Evolutionary conservation across 2,888 invertebrate genomes (phyloP).

Genomic region (Resseliella maxima): DNA sequence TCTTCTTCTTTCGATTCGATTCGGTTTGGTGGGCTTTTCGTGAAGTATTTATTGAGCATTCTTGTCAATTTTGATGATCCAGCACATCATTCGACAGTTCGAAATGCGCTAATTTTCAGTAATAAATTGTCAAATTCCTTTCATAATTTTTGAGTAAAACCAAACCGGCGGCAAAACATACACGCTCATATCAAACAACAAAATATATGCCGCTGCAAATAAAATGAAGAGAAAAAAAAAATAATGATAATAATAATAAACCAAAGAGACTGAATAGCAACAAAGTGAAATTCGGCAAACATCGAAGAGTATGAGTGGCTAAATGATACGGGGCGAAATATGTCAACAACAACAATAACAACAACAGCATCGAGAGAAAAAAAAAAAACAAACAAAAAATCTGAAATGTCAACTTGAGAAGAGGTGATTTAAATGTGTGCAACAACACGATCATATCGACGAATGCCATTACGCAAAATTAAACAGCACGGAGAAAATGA

Average conservation of each 20-base stretch:
- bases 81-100: background rate
- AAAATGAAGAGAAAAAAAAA: too few species aligned
- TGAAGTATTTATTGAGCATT: constrained; percentile 22
- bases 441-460: background rate
- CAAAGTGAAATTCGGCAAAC: too few species aligned
- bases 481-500: constrained; percentile 1
- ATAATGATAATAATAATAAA: too few species aligned
- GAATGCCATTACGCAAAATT: constrained; percentile 1
- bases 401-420: background rate
- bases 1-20: background rate
- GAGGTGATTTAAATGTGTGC: constrained; percentile 28
- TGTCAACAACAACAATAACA: too few species aligned
- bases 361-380: too few species aligned
- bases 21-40: background rate
- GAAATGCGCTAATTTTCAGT: constrained; percentile 16
- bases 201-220: too few species aligned
- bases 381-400: too few species aligned
- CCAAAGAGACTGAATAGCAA: background rate
- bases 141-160: background rate
- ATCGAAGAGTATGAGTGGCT: too few species aligned
- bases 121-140: constrained; percentile 33
- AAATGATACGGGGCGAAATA: too few species aligned
- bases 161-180: background rate
- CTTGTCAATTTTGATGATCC: constrained; percentile 35
- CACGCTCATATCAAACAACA: background rate